Evolutionary conservation across 2,797 vertebrate species (phyloP).

Genomic region (Liasis olivaceus): DNA sequence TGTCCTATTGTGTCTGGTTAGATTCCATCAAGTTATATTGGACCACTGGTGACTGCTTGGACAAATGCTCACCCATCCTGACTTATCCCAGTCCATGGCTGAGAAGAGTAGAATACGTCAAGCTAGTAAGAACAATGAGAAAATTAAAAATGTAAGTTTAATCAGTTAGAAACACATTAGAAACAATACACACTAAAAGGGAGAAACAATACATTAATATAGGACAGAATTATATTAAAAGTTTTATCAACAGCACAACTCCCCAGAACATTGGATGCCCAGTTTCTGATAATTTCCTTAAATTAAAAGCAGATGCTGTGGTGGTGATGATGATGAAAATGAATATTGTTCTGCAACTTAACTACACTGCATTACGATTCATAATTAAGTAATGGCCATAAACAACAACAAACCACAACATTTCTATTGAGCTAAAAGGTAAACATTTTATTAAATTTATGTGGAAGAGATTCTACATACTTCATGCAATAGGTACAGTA

Average conservation of each 20-base stretch:
- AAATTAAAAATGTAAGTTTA: slow-evolving; percentile 72
- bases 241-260: slow-evolving; percentile 59
- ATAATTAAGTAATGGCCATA: not conserved
- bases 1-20: not conserved
- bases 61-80: not conserved
- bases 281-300: slow-evolving; percentile 57
- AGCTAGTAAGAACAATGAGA: slow-evolving; percentile 53
- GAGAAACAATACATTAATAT: slow-evolving; percentile 63
- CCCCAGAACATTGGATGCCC: slow-evolving; percentile 63
- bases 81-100: too few relatives aligned
- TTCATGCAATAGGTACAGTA: slow-evolving; percentile 35
- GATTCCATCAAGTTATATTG: not conserved
- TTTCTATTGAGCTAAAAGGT: slow-evolving; percentile 21
- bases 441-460: slow-evolving; percentile 37
- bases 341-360: slow-evolving; percentile 48
- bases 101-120: slow-evolving; percentile 36
- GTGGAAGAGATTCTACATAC: not conserved
- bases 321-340: slow-evolving; percentile 41
- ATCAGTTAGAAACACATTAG: slow-evolving; percentile 67
- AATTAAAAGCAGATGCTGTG: slow-evolving; percentile 45
- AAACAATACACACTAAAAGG: slow-evolving; percentile 45
- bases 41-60: not conserved
- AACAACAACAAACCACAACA: slow-evolving; percentile 11
- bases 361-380: slow-evolving; percentile 22
- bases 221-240: slow-evolving; percentile 58